Evolutionary conservation across 2,888 invertebrate species (phyloP).

Genomic region (Noctua comes): DNA sequence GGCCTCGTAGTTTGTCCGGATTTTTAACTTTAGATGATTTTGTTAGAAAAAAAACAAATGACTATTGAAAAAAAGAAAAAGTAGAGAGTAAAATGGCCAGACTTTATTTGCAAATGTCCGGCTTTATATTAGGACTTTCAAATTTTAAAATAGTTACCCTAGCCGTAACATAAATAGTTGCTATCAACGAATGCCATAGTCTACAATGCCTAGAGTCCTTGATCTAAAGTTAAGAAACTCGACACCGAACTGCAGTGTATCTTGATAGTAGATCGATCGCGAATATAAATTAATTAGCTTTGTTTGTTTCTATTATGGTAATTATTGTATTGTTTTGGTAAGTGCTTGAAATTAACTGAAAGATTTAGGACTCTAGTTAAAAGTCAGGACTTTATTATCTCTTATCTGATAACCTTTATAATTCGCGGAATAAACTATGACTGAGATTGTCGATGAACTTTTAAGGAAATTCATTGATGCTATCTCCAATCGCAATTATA

Average conservation of each 20-base stretch:
- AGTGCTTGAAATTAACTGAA: conserved; percentile 40
- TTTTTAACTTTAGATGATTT: no score
- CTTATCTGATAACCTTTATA: conserved; percentile 30
- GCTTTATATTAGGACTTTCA: no score
- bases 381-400: conserved; percentile 21
- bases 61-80: no score
- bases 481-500: not conserved
- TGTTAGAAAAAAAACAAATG: no score
- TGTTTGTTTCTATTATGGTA: conserved; percentile 66
- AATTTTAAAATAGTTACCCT: no score
- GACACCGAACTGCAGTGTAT: conserved; percentile 55
- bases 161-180: conserved; percentile 55
- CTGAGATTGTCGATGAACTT: not conserved
- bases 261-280: conserved; percentile 60
- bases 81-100: no score
- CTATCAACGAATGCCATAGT: conserved; percentile 47
- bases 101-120: no score
- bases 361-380: conserved; percentile 29
- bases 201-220: conserved; percentile 60
- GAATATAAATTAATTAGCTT: conserved; percentile 63
- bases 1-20: no score
- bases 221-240: conserved; percentile 54
- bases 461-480: not conserved
- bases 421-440: not conserved
- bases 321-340: conserved; percentile 54